Conservation (phyloP, 2,113 vertebrate species). For the Syrmaticus mikado region DNA sequence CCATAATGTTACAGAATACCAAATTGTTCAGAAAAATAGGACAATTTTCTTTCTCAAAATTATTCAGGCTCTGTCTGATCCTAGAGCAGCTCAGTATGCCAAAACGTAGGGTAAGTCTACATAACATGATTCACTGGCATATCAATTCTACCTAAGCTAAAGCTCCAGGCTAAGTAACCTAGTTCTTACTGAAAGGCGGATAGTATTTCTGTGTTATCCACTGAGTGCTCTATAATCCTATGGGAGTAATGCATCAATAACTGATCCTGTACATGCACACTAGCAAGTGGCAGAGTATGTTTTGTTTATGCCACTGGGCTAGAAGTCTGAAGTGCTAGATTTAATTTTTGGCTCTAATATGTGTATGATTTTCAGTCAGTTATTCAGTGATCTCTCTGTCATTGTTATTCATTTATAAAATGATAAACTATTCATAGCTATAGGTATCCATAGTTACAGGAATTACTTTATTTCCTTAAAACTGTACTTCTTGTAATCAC, state of each 20-base stretch:
- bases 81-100: not conserved
- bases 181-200: not conserved
- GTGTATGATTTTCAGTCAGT: not conserved
- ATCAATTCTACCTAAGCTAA: not conserved
- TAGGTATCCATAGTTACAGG: not conserved
- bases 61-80: not conserved
- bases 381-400: not conserved
- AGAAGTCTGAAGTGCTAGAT: not conserved
- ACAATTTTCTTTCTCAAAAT: not conserved
- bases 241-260: not conserved
- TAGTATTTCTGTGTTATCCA: not conserved
- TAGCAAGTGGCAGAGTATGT: not conserved
- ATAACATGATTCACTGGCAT: not conserved
- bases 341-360: not conserved
- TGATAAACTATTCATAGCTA: not conserved
- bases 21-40: not conserved
- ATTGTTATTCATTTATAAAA: not conserved
- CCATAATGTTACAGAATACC: not conserved
- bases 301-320: not conserved
- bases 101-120: not conserved
- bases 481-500: not conserved
- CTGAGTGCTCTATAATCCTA: not conserved
- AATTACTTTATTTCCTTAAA: not conserved
- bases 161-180: not conserved
- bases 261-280: not conserved